Base-by-base conservation (phyloP, 2,888 invertebrate genomes). In the Agrochola macilenta region DNA sequence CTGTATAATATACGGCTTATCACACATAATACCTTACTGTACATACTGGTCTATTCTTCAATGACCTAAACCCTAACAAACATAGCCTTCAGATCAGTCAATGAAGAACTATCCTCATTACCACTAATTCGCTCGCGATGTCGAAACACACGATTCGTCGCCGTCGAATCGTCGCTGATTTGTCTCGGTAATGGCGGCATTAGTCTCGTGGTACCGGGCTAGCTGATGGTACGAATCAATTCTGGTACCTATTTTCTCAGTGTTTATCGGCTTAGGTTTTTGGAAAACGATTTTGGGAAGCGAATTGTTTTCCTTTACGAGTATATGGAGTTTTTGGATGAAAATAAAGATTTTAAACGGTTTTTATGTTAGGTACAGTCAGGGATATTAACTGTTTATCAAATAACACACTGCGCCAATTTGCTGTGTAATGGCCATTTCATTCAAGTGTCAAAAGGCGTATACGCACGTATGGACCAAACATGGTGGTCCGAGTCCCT, bases 141-240 rank as follows among this genome's bases (percentile, higher is more conserved):
- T 86, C 76, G 83, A 84, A 90, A 89, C 89, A 89, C 81, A 88
- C 86, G 84, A 90, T 86, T 89, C 83, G 84, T 88, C 89, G 84
- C 70, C 79, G 81, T 86, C 76, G 74, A 78, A 87, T 88, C 80
- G 82, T 64, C 66, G 78, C 84, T 88, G 90, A 91, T 92, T 91
- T 91, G 91, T 92, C 88, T 84, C 69, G 23, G 81, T 92, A 91
- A 92, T 90, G 85, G 86, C 43, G 23, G 77, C 88, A 91, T 92
- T 90, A 89, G 82, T 92, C 87, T 83, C 85, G 69, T 78, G 82
- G 83, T 82, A 74, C 76, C 63, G 69, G 83, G 69, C 69, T 63
- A 79, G 66, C 68, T 87, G 88, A 89, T 89, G 75, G 88, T 68
- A 77, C 82, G 79, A 90, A 91, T 90, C 90, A 88, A 89, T 90